A percentile compares a stretch with the other conserved stretches of the same genome.
These are phyloP conservation scores for Perca fluviatilis DNA, from an alignment of 2,113 vertebrate genomes.

Conservation along the genomic window DNA sequence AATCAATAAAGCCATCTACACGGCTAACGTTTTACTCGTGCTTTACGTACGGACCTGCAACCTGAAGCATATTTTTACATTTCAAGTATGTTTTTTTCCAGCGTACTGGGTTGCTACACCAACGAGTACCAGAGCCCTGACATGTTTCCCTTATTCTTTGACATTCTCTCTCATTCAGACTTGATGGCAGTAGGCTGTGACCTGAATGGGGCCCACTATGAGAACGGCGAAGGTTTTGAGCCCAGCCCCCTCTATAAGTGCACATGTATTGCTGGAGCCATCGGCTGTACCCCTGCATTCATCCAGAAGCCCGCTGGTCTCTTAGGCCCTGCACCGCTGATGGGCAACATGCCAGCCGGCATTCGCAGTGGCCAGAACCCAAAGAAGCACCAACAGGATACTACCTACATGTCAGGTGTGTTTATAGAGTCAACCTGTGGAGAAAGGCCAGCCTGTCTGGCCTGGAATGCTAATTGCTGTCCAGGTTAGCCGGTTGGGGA, in stretches of 20 bases:
- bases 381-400: slow-evolving; percentile 84
- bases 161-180: slow-evolving; percentile 79
- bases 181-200: slow-evolving; percentile 95
- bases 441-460: slow-evolving; percentile 23
- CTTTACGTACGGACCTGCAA: not conserved
- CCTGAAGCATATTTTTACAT: not conserved
- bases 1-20: not conserved
- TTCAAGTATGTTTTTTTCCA: no score
- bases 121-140: not conserved
- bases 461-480: slow-evolving; percentile 52
- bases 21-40: not conserved
- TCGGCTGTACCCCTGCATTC: slow-evolving; percentile 93
- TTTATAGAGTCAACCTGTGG: slow-evolving; percentile 31
- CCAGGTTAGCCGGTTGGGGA: slow-evolving; percentile 5
- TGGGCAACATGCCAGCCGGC: slow-evolving; percentile 75
- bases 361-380: slow-evolving; percentile 69
- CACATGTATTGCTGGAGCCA: slow-evolving; percentile 92
- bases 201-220: slow-evolving; percentile 90
- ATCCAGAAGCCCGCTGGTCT: slow-evolving; percentile 82
- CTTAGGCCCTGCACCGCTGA: slow-evolving; percentile 70
- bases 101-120: no score
- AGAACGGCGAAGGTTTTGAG: slow-evolving; percentile 93
- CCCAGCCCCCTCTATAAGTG: slow-evolving; percentile 91
- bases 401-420: slow-evolving; percentile 92
- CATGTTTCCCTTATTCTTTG: slow-evolving; percentile 31